Evolutionary conservation across 2,113 vertebrate species (phyloP), one percentile per base, ranked within the genome.

Genomic region (Ceuthmochares aereus): DNA sequence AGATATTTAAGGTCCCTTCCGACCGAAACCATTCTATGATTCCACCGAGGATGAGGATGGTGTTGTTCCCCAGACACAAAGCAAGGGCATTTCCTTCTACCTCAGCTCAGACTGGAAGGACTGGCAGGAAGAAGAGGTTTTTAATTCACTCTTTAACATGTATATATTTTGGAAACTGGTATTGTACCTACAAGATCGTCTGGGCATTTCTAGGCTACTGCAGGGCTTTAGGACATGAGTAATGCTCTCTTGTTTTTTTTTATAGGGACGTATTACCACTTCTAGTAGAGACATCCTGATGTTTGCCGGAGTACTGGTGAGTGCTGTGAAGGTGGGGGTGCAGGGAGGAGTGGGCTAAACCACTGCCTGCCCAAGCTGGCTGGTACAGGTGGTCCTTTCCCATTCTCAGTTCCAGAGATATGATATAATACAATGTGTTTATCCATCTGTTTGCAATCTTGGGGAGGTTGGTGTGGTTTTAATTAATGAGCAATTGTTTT

Each of bases 401-500:
- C 80, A 22, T 95, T 59, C 73, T 62, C 84, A 68, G 86, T 64
- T 90, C 91, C 91, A 49, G 91, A 92, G 69, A 82, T 95, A 76
- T 96, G 89, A 40, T 87, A 93, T 96, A 74, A 94, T 91, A 86
- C n/a, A 73, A 90, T 82, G 81, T 89, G 87, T 87, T 96, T 89
- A 91, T 91, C 87, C 96, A 96, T 96, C 96, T 96, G 93, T 91
- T 97, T 93, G 93, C 87, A 94, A 96, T 96, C 87, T 29, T 14
- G 4, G 74, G 69, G 91, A 95, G 69, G 93, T 30, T 47, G 66
- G 94, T 72, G 94, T 97, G 96, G 87, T 97, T 97, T 96, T 96
- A 96, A 97, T 97, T 97, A 97, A 96, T 96, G 91, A 96, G 94
- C 96, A 95, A 96, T 97, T 97, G 96, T 96, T 96, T 96, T 95